phyloP scores from a whole-genome alignment of 2,113 vertebrate genomes.

The Bos taurus region ARS-UCD2.0 NC_037335.1:112253001-112253500 shows the following conservation, averaged over 20 bases:
- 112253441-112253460: not conserved
- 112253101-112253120: rapidly evolving
- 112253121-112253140: rapidly evolving
- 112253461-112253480: not conserved
- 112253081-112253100: rapidly evolving
- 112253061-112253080: not conserved
- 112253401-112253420: not conserved
- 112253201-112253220: not conserved
- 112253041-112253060: not conserved
- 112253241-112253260: not conserved
- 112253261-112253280: not conserved
- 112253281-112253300: not conserved
- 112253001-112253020: too few relatives aligned
- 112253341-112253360: not conserved
- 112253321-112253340: not conserved
- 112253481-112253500: rapidly evolving
- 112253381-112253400: not conserved
- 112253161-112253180: too few relatives aligned
- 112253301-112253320: not conserved
- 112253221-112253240: not conserved
- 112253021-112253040: too few relatives aligned
- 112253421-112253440: not conserved
- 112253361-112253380: not conserved
- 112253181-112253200: not conserved
- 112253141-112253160: not conserved